phyloP scores from a whole-genome alignment of 37 sponge, comb jelly and placozoan genomes.

The Spongia lamella region DNA sequence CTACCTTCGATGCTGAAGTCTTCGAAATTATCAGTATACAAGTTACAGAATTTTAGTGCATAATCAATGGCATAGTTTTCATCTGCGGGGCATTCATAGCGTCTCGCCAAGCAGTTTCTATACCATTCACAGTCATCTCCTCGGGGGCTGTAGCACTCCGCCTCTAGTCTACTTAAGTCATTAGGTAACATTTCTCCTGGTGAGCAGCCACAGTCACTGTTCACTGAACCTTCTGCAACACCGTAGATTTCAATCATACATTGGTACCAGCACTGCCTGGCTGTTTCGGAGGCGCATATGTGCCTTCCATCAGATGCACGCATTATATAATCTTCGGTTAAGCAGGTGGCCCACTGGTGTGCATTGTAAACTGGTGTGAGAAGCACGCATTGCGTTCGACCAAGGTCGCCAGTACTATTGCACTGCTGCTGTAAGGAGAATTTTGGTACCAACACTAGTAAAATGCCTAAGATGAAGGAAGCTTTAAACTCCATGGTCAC shows the following conservation, averaged over 20 bases:
- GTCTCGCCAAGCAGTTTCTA: conserved; percentile 31
- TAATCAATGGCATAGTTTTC: conserved; percentile 41
- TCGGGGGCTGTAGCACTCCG: conserved; percentile 49
- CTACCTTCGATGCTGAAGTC: conserved; percentile 29
- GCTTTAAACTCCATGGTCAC: no score
- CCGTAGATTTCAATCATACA: conserved; percentile 34
- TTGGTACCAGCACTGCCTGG: conserved; percentile 29
- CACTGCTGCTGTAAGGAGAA: no score
- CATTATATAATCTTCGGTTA: conserved; percentile 43
- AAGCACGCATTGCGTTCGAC: conserved; percentile 29
- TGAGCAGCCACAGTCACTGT: conserved; percentile 24
- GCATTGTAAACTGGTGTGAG: conserved; percentile 22
- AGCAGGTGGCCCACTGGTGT: conserved; percentile 62
- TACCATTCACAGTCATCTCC: conserved; percentile 55
- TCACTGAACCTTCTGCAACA: conserved; percentile 23
- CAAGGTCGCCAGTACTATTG: neutral
- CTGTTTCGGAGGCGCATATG: neutral
- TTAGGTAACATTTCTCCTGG: neutral
- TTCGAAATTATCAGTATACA: conserved; percentile 19
- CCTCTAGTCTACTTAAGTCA: neutral
- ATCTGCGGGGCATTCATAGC: conserved; percentile 32
- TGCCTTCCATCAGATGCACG: neutral
- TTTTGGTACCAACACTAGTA: no score
- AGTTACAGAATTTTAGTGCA: conserved; percentile 46
- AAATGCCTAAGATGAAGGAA: no score